phyloP scores from a whole-genome alignment of 2,113 vertebrate species.

The Ochotona princeps region DNA sequence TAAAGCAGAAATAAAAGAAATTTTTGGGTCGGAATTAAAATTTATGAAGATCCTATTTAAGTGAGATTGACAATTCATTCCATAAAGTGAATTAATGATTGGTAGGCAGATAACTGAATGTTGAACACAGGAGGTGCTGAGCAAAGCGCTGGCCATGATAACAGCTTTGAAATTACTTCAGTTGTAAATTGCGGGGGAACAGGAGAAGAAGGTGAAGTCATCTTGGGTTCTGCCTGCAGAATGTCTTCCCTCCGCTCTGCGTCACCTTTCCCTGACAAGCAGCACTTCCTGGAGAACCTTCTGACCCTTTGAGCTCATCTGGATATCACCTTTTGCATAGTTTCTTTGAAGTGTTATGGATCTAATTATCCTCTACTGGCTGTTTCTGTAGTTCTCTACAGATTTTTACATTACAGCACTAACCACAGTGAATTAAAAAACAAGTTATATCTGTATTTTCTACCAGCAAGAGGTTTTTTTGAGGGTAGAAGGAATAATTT shows the following conservation, averaged over 20 bases:
- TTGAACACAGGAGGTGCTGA: neutral
- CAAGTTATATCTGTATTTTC: constrained; percentile 41
- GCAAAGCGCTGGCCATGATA: neutral
- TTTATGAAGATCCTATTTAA: neutral
- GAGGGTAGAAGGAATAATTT: constrained; percentile 12
- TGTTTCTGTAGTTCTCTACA: neutral
- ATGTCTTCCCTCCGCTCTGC: neutral
- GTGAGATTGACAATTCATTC: neutral
- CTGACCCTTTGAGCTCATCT: neutral
- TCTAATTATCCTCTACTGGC: neutral
- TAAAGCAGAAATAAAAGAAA: constrained; percentile 1
- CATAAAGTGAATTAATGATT: neutral
- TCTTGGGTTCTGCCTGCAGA: neutral
- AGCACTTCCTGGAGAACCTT: neutral
- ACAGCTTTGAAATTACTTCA: constrained; percentile 30
- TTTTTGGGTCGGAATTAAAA: constrained; percentile 21
- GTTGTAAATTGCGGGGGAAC: neutral
- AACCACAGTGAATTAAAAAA: neutral
- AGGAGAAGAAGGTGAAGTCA: constrained; percentile 22
- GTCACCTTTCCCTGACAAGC: neutral
- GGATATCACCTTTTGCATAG: neutral
- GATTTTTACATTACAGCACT: neutral
- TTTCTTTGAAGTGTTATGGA: neutral
- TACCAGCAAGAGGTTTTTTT: constrained; percentile 42
- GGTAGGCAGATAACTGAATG: neutral